Percentiles rank a stretch among this genome's conserved stretches.
These are phyloP conservation scores for Darevskia nairensis DNA, from an alignment of 2,797 vertebrate species.

Conservation along the genomic window DNA sequence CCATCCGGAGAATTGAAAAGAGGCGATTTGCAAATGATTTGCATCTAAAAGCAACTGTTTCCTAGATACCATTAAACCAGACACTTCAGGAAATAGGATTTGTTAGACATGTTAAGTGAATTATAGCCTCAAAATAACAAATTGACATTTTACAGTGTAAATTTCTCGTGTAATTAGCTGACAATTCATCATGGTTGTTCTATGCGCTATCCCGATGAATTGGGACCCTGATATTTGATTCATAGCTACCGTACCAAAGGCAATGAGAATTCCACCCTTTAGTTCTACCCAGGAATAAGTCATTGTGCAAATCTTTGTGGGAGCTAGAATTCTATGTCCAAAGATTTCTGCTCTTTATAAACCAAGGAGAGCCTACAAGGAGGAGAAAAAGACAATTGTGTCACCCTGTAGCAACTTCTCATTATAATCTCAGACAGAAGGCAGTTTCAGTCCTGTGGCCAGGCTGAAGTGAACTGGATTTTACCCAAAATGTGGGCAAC, in stretches of 20 bases:
- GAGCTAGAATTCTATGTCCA: background rate
- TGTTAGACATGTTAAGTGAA: background rate
- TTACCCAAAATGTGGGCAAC: background rate
- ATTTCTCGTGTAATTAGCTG: constrained; percentile 14
- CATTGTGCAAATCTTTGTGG: background rate
- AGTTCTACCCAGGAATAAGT: constrained; percentile 3
- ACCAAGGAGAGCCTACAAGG: background rate
- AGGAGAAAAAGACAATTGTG: background rate
- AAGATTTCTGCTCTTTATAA: background rate
- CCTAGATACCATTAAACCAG: background rate
- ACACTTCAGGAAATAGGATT: background rate
- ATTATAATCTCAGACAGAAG: background rate
- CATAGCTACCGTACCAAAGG: background rate
- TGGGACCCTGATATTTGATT: background rate
- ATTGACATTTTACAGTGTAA: constrained; percentile 7
- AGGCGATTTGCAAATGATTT: background rate
- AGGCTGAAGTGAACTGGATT: background rate
- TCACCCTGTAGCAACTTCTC: background rate
- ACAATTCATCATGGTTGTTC: constrained; percentile 9
- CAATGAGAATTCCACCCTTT: background rate
- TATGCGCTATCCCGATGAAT: background rate
- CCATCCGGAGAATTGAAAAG: background rate
- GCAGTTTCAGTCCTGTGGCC: background rate
- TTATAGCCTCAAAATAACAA: constrained; percentile 4
- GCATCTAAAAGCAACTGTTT: constrained; percentile 12